Evolutionary conservation across 2,888 invertebrate species (phyloP), one percentile per base, ranked within the genome.

Genomic region (Xestoiulus laeticollis): DNA sequence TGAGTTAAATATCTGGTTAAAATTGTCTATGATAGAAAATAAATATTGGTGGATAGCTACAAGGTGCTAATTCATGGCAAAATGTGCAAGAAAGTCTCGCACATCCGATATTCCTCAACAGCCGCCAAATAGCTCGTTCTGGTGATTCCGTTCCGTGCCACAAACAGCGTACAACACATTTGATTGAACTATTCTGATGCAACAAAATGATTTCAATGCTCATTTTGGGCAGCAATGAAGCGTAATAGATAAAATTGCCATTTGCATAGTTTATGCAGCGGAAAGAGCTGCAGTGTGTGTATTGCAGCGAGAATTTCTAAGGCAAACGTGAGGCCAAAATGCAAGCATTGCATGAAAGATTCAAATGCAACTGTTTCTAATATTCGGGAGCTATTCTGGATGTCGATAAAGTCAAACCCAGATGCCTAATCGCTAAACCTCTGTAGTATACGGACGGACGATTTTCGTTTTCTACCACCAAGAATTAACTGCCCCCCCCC

Each of bases 141-240:
- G 30, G 78, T 30, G 30, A 78, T 30, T 78, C 78, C 78, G 30
- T 78, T 78, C 30, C 78, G 78, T 78, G 78, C 30, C 78, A 78
- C 78, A 78, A 78, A 78, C 78, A 78, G 78, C 78, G 78, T 78
- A 30, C 78, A 78, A 30, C 78, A 78, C 78, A 78, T 78, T 78
- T 30, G 78, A 78, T 78, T 78, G 78, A 78, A 26, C 78, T 78
- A 78, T 78, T 78, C 30, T 78, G 78, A 30, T 78, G 78, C 78
- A 48, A 78, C 78, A 12, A 16, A 78, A 78, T 78, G 78, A 78
- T 78, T 78, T 78, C 78, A 78, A 78, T 30, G 78, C 78, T 78
- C 78, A 78, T 78, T 78, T 78, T 78, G 14, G 78, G 78, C 2
- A 14, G 78, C 78, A 78, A 78, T 78, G 78, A 78, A 78, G 78